Evolutionary conservation across 2,113 vertebrate genomes (phyloP).

Genomic region (Himantopus leucocephalus): DNA sequence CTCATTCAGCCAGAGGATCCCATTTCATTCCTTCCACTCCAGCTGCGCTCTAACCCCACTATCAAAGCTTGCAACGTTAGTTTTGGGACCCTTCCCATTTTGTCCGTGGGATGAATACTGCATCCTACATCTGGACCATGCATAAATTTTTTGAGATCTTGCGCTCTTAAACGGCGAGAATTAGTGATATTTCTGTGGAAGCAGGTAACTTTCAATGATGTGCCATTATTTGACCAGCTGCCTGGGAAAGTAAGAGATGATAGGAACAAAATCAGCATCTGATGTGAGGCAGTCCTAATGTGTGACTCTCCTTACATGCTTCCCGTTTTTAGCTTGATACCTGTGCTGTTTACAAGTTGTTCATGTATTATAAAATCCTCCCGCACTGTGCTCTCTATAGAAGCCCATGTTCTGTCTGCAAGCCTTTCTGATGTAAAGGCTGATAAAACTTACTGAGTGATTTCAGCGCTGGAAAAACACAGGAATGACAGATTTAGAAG

Average conservation of each 20-base stretch:
- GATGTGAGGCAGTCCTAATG: background rate
- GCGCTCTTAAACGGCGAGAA: background rate
- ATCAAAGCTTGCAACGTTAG: background rate
- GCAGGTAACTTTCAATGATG: background rate
- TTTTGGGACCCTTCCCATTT: background rate
- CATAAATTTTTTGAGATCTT: background rate
- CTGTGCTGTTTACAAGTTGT: background rate
- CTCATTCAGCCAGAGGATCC: background rate
- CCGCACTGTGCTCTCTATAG: background rate
- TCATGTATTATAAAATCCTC: background rate
- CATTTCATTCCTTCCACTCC: background rate
- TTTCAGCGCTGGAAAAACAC: background rate
- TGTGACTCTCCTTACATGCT: background rate
- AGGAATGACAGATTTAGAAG: background rate
- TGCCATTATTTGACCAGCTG: background rate
- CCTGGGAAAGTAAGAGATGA: background rate
- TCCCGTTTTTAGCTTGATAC: background rate
- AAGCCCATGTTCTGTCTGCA: background rate
- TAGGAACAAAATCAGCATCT: background rate
- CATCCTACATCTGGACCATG: background rate
- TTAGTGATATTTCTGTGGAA: background rate
- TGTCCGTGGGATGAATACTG: background rate
- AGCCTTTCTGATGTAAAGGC: accelerated
- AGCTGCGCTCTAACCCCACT: accelerated
- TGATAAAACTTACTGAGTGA: background rate